A percentile compares a stretch with the other conserved stretches of the same genome.
Conservation (phyloP, 2,888 invertebrate genomes). For the Thereva unica region DNA sequence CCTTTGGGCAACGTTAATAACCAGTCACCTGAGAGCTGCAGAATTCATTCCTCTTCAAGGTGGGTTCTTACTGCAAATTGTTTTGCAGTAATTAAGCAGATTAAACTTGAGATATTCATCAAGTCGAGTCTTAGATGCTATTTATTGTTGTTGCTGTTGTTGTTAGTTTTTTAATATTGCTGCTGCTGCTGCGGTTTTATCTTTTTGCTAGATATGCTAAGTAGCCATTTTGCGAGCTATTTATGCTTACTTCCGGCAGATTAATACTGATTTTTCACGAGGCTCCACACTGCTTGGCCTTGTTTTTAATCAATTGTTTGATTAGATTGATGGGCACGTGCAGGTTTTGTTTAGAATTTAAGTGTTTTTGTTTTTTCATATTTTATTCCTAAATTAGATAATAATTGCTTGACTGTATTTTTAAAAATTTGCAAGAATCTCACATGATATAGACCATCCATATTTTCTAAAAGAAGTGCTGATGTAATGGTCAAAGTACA, state of each 20-base stretch:
- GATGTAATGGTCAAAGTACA: no score
- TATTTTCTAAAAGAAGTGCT: no score
- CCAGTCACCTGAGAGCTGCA: slow-evolving; percentile 12
- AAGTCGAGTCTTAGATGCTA: not conserved
- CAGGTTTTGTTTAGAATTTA: no score
- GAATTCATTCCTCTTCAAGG: slow-evolving; percentile 24
- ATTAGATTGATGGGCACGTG: not conserved
- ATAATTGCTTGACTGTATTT: no score
- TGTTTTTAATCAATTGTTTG: slow-evolving; percentile 28
- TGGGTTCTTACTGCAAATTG: slow-evolving; percentile 26
- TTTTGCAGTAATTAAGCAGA: slow-evolving; percentile 14
- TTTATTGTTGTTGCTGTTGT: not conserved
- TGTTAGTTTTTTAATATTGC: not conserved
- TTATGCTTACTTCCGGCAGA: slow-evolving; percentile 31
- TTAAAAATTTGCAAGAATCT: no score
- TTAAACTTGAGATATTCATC: not conserved
- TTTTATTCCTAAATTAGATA: no score
- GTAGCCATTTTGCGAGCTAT: slow-evolving; percentile 18
- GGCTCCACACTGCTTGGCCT: slow-evolving; percentile 23
- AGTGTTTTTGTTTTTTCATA: no score
- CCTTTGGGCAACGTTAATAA: slow-evolving; percentile 3
- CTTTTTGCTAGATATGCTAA: slow-evolving; percentile 4
- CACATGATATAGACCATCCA: no score
- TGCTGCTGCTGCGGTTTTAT: slow-evolving; percentile 7
- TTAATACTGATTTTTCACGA: slow-evolving; percentile 13